A percentile compares a stretch with the other conserved stretches of the same genome.
phyloP scores from a whole-genome alignment of 64 coral and sea anemone genomes.

The Platygyra sinensis region DNA sequence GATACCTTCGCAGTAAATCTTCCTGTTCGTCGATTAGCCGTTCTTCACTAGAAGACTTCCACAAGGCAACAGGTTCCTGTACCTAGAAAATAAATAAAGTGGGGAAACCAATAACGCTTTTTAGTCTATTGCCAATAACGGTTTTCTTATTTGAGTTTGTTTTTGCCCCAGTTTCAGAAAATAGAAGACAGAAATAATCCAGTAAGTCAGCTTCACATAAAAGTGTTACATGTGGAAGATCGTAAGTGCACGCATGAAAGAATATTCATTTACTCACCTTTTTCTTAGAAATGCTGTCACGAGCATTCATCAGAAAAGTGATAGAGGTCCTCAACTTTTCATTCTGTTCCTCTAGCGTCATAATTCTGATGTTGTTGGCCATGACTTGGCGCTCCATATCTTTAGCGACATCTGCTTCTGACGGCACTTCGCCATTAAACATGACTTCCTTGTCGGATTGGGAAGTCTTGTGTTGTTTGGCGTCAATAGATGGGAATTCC shows the following conservation, averaged over 20 bases:
- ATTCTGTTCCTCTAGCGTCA: constrained; percentile 86
- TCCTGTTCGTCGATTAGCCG: not conserved
- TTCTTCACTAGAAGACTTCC: constrained; percentile 49
- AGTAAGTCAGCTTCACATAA: too few species aligned
- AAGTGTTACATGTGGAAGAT: not conserved
- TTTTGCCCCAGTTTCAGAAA: too few species aligned
- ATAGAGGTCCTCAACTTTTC: constrained; percentile 93
- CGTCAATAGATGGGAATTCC: constrained; percentile 75
- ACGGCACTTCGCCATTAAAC: constrained; percentile 53
- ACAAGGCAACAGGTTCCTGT: constrained; percentile 73
- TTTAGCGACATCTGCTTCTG: constrained; percentile 68
- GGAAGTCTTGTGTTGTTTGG: constrained; percentile 17
- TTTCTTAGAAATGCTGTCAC: constrained; percentile 55
- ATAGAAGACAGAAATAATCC: too few species aligned
- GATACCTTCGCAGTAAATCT: not conserved
- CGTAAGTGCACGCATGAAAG: not conserved
- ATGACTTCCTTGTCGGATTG: constrained; percentile 33
- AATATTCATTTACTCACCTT: constrained; percentile 17
- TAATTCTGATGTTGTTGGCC: constrained; percentile 90
- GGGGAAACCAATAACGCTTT: not conserved
- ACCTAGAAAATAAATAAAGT: constrained; percentile 38
- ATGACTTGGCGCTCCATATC: constrained; percentile 96
- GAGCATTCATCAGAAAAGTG: constrained; percentile 55
- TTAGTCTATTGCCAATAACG: too few species aligned
- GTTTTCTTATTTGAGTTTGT: too few species aligned